Percentiles rank a stretch among this genome's conserved stretches.
Conservation (phyloP, 2,888 invertebrate species). For the Tholera decimalis region DNA sequence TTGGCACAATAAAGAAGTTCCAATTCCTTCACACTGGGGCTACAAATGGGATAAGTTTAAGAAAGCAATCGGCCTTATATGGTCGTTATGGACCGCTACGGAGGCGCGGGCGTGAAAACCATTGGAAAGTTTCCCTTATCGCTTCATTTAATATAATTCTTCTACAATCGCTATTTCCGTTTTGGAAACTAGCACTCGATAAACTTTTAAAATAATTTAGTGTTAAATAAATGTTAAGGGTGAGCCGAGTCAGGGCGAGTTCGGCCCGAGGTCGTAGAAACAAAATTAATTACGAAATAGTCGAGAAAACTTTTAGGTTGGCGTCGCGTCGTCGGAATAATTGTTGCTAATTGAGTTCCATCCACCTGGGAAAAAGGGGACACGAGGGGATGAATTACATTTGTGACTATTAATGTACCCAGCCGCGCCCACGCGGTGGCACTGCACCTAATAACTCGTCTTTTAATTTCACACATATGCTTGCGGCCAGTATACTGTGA, state of each 20-base stretch:
- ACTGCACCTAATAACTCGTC: slow-evolving; percentile 71
- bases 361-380: slow-evolving; percentile 78
- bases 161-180: slow-evolving; percentile 71
- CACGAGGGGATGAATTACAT: slow-evolving; percentile 72
- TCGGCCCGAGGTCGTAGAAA: slow-evolving; percentile 77
- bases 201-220: slow-evolving; percentile 74
- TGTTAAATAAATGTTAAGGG: slow-evolving; percentile 70
- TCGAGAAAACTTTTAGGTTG: slow-evolving; percentile 84
- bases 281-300: slow-evolving; percentile 89
- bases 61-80: slow-evolving; percentile 91
- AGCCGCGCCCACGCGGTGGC: slow-evolving; percentile 17
- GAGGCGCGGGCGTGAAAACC: slow-evolving; percentile 85
- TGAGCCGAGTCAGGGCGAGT: slow-evolving; percentile 69
- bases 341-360: slow-evolving; percentile 88
- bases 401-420: slow-evolving; percentile 63
- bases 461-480: slow-evolving; percentile 72
- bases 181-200: slow-evolving; percentile 65
- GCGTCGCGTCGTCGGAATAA: slow-evolving; percentile 83
- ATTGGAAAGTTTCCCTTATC: slow-evolving; percentile 86
- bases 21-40: slow-evolving; percentile 83
- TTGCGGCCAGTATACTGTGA: slow-evolving; percentile 22
- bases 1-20: slow-evolving; percentile 89
- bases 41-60: slow-evolving; percentile 90
- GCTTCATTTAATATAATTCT: slow-evolving; percentile 84
- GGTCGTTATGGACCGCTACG: slow-evolving; percentile 88